A percentile compares a stretch with the other conserved stretches of the same genome.
phyloP scores from a whole-genome alignment of 2,888 invertebrate genomes.

The Molorchus minor region DNA sequence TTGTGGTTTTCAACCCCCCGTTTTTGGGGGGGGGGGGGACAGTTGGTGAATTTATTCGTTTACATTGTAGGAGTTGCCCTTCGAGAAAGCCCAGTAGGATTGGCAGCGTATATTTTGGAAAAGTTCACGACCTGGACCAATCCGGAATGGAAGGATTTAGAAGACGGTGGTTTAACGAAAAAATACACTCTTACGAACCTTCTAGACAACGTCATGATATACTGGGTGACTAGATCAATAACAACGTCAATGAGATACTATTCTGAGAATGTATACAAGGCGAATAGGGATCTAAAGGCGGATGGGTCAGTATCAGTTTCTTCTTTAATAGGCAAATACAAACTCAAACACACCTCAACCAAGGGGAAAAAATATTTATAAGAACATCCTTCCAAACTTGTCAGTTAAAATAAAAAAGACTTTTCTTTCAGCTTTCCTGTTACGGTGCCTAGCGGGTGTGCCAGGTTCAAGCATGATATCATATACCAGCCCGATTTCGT shows the following conservation, averaged over 20 bases:
- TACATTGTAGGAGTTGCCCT: not conserved
- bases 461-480: constrained; percentile 78
- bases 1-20: no score
- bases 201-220: constrained; percentile 82
- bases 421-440: constrained; percentile 69
- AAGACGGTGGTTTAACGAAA: constrained; percentile 73
- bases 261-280: no score
- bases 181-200: constrained; percentile 76
- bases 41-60: no score
- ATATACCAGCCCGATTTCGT: constrained; percentile 68
- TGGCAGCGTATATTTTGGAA: constrained; percentile 90
- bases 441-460: constrained; percentile 76
- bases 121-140: constrained; percentile 85
- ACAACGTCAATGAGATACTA: constrained; percentile 79
- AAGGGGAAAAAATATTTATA: no score
- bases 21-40: no score
- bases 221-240: constrained; percentile 78
- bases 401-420: no score
- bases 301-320: no score
- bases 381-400: no score
- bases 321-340: no score
- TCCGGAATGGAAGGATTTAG: constrained; percentile 59
- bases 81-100: constrained; percentile 79
- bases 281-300: no score
- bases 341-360: no score